Base-by-base conservation (phyloP, 2,888 invertebrate genomes). In the Sinopyrophorus schimmeli region DNA sequence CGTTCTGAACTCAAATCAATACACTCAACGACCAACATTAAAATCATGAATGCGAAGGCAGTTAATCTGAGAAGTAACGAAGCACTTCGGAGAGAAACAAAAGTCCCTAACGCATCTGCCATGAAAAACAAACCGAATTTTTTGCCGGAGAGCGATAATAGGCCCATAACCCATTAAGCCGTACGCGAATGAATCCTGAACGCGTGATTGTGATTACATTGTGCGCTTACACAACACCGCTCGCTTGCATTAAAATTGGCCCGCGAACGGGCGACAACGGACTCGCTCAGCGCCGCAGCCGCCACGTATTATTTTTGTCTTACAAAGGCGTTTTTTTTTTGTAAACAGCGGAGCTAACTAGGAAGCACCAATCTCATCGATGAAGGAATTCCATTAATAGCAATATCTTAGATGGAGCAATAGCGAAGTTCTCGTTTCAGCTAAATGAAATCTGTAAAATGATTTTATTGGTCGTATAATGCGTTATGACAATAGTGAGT, bases 381-480 rank as follows among this genome's bases (percentile, higher is more conserved):
- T 14, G 15, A 30, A 41, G 24, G 27, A 41, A 31, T 12, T 11
- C 14, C 31, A 24, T 31, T 49, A 49, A 43, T 32, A 20, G 35
- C 40, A 50, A 30, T 51, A 37, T 51, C 51, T 17, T 30, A 41
- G 46, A 51, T 24, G 46, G 38, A 14, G 37, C 40, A 41, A 51
- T 42, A 41, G 47, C 42, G 41, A 42, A 51, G 51, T 47, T 49
- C 40, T 39, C 41, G 42, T 38, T 42, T 47, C 41, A 41, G 35
- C 41, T 39, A 47, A 54, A 50, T 47, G 42, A 51, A 48, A 52
- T 54, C 30, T 46, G 55, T 61, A 66, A 60, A 68, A 71, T 71
- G 69, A 68, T 67, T 71, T 71, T 71, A 71, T 69, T 69, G 69
- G 63, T 62, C 63, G 64, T 66, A 63, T 62, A 65, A 60, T 57